Base-by-base conservation (phyloP, 2,797 vertebrate genomes). In the Onychomys leucogaster region DNA sequence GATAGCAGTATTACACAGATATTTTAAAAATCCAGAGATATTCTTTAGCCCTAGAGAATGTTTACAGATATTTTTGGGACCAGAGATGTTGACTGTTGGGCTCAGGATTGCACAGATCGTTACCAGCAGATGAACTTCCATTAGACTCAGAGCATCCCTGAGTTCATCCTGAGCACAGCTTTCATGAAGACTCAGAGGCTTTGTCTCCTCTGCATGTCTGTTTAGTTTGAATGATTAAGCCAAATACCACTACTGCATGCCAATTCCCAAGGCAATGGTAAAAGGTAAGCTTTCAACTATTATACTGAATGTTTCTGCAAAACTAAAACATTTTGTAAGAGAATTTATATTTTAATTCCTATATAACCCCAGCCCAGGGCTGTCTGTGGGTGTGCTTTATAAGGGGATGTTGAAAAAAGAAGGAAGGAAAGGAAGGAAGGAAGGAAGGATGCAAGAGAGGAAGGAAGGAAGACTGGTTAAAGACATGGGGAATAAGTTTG, bases 361-460 rank as follows among this genome's bases (percentile, higher is more conserved):
- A 73, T 4, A 92, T 12, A 57, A 67, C 9, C 43, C 13, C 27
- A 73, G 52, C 5, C 69, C 11, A 61, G 57, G 12, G 3, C 61
- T 77, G 43, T 90, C 81, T 92, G 23, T 89, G 67, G 88, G 41
- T 94, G 8, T 81, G 34, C 46, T 65, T 94, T 92, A 16, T 77
- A 73, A 96, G n/a, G 57, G 94, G 71, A 41, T 59, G 13, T 27
- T 91, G 12, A 61, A 23, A 61, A n/a, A 21, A 67, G n/a, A 34
- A 17, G 11, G 11, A 34, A 37, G 5, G 6, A 69, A 37, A 21
- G 11, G 29, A 83, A 37, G 37, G 71, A 37, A 4, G n/a, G n/a
- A 3, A 4, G 43, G 6, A 7, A 17, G 13, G 5, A 23, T 27
- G 11, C 55, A 27, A n/a, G 55, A 21, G 7, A 57, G 34, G 29